Conservation (phyloP, 1,140 invertebrate species). For the Atta cephalotes region DNA sequence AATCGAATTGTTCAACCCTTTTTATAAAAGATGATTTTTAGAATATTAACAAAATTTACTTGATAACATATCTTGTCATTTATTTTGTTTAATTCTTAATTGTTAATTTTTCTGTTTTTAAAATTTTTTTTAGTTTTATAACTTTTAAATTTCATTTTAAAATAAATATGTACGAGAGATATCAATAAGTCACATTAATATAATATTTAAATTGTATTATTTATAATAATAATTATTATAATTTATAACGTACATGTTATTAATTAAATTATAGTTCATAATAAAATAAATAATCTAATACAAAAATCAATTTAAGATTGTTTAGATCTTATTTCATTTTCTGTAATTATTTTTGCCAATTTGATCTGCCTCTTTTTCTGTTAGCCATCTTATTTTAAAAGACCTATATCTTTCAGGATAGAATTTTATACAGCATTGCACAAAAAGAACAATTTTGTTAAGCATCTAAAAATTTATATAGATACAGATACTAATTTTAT, state of each 20-base stretch:
- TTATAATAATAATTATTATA: neutral
- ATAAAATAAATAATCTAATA: slow-evolving; percentile 1
- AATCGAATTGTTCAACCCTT: neutral
- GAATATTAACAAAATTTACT: neutral
- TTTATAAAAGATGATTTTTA: slow-evolving; percentile 12
- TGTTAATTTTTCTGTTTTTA: neutral
- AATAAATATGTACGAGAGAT: neutral
- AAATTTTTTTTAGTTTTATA: neutral
- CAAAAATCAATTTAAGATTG: neutral
- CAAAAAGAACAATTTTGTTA: too few species aligned
- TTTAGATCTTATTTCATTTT: neutral
- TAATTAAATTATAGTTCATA: neutral
- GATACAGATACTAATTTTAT: too few species aligned
- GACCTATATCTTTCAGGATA: neutral
- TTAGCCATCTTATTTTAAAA: too few species aligned
- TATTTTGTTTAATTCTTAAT: neutral
- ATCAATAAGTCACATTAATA: neutral
- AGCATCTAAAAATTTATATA: too few species aligned
- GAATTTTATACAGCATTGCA: neutral
- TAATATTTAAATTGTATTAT: neutral
- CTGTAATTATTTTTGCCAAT: neutral
- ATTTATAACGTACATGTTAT: neutral
- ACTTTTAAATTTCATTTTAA: neutral
- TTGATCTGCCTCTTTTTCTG: neutral
- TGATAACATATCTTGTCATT: neutral